phyloP scores from a whole-genome alignment of 2,888 invertebrate species.

The Melanchra persicariae region DNA sequence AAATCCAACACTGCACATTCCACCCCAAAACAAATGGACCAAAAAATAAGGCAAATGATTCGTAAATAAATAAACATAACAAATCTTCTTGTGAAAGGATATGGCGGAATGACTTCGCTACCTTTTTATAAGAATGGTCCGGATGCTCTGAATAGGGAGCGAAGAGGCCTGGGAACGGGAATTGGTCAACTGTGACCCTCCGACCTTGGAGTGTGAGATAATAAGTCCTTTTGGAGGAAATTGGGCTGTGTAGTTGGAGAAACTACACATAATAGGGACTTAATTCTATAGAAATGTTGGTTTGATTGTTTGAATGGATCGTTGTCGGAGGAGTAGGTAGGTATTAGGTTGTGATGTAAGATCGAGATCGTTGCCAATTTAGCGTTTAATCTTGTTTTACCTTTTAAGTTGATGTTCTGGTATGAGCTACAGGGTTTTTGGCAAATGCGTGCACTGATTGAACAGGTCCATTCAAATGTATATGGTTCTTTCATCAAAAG shows the following conservation, averaged over 20 bases:
- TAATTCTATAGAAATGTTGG: constrained; percentile 12
- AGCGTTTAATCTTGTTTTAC: too few species aligned
- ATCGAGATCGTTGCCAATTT: too few species aligned
- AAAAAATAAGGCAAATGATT: constrained; percentile 49
- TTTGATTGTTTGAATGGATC: constrained; percentile 14
- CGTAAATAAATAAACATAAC: constrained; percentile 53
- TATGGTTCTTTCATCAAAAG: too few species aligned
- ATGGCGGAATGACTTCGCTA: constrained; percentile 41
- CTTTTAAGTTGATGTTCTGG: too few species aligned
- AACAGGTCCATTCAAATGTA: too few species aligned
- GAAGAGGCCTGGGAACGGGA: constrained; percentile 10
- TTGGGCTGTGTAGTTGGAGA: constrained; percentile 39
- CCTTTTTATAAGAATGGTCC: constrained; percentile 55
- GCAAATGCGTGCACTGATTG: too few species aligned
- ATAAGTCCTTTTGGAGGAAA: constrained; percentile 48
- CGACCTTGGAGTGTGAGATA: constrained; percentile 44
- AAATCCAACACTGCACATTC: constrained; percentile 1
- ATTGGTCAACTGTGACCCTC: constrained; percentile 50
- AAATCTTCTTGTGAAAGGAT: constrained; percentile 54
- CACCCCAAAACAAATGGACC: constrained; percentile 21
- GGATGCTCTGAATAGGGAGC: constrained; percentile 42
- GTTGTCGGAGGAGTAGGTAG: too few species aligned
- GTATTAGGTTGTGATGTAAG: too few species aligned
- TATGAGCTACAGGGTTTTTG: too few species aligned
- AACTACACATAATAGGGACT: constrained; percentile 39